Base-by-base conservation (phyloP, 2,797 vertebrate species). In the Danio jaintianensis region DNA sequence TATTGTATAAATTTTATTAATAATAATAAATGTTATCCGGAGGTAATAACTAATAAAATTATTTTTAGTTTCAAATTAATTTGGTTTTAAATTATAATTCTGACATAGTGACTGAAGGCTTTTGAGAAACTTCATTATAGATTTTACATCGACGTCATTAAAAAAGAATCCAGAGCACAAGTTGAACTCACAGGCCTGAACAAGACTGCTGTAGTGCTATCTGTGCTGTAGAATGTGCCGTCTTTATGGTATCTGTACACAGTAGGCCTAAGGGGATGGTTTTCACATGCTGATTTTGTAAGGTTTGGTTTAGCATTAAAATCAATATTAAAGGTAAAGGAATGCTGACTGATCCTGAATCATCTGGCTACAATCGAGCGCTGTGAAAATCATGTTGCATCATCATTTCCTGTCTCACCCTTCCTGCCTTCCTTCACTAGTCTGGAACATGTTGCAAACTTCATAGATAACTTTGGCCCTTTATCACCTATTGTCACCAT, bases 361-460 rank as follows among this genome's bases (percentile, higher is more conserved):
- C 20, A 20, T 67, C 22, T 42, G 11, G 9, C 45, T 63, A 4
- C 7, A 76, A 67, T 53, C 6, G 16, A 83, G 42, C 55, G 38
- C 20, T 7, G 52, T 29, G 58, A 36, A 29, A 52, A 58, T 67
- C 7, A n/a, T 13, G 16, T 43, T 61, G 43, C 70, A 75, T 79
- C 70, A 82, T 79, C 18, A 72, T 77, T 83, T 85, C 82, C 81
- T 79, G 71, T 73, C 43, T 43, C 72, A 78, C 81, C 62, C 72
- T 79, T 84, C 84, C 82, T 78, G 62, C 29, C 59, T 71, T 20
- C 58, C 13, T 22, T 16, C 52, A 66, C 50, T 38, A 80, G 43
- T 18, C 10, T n/a, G 45, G 68, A 61, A 61, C 72, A 12, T 18
- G 29, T 76, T 83, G 12, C 43, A 61, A n/a, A 56, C 7, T 72